Base-by-base conservation (phyloP, 2,888 invertebrate genomes). In the Drosophila fulvimacula region DNA sequence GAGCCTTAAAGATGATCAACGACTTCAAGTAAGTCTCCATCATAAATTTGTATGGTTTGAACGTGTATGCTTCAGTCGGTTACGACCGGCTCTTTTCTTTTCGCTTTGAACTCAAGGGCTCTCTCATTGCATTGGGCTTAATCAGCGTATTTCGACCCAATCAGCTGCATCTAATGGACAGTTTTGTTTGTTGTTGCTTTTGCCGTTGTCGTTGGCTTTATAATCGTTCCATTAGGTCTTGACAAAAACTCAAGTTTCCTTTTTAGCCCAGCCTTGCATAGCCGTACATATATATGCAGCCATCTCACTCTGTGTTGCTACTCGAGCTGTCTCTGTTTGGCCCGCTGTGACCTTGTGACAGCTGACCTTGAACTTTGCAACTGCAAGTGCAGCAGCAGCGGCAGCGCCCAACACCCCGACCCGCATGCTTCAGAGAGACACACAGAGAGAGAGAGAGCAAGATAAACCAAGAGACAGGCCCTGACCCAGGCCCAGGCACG, bases 301-400 rank as follows among this genome's bases (percentile, higher is more conserved):
- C 53, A 49, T 49, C 60, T 57, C 53, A 46, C n/a, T 75, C 41
- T 32, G 39, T 19, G 19, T 19, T 19, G 27, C 1, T 19, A 42
- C 11, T 24, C 7, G 27, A 30, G 24, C 51, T n/a, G 32, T 42
- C 74, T 67, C 74, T 74, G 39, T 78, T 55, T 59, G 56, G 55
- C 36, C 39, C 34, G 42, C 62, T 21, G 48, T 73, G 87, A 88
- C 82, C 82, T 83, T 83, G 82, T n/a, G n/a, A n/a, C n/a, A n/a
- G n/a, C 49, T 73, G 87, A 88, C 82, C 82, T 83, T 83, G 82
- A 83, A 83, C 88, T 83, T 83, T 79, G 78, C n/a, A 68, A 68
- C 68, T 55, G 65, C 65, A 44, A 53, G 56, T 55, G 65, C 65
- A 44, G 42, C 44, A 72, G 81, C 74, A 74, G 78, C 76, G 68